Conservation (phyloP, 2,113 vertebrate species). For the Theristicus caerulescens region DNA sequence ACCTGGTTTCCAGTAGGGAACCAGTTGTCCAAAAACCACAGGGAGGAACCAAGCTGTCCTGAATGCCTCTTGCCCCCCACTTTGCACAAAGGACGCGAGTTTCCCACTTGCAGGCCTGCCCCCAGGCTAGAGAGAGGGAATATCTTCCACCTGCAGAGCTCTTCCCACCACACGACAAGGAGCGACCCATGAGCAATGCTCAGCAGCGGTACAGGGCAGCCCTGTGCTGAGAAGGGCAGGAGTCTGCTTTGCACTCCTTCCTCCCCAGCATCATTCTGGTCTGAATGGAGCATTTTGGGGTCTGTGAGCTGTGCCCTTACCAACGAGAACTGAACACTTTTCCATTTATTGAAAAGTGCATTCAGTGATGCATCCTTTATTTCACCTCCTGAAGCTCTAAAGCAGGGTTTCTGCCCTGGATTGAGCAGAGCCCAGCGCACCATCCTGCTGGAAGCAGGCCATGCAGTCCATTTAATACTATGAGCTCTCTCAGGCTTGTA, state of each 20-base stretch:
- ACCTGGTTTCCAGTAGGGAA: not conserved
- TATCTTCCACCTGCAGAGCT: not conserved
- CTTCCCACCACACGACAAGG: not conserved
- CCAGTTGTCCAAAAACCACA: not conserved
- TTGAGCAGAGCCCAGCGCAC: rapidly evolving
- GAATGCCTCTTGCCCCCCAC: not conserved
- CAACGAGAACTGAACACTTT: not conserved
- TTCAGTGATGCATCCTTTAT: not conserved
- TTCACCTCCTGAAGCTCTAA: not conserved
- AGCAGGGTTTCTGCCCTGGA: not conserved
- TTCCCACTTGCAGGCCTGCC: not conserved
- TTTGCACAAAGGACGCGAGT: not conserved
- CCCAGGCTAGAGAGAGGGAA: not conserved
- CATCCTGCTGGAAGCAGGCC: not conserved
- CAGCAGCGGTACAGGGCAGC: not conserved
- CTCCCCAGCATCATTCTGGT: not conserved
- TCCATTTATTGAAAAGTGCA: not conserved
- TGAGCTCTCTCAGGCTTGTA: not conserved
- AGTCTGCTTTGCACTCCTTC: not conserved
- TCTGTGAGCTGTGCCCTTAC: not conserved
- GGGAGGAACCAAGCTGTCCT: not conserved
- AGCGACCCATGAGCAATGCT: rapidly evolving
- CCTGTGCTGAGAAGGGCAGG: not conserved
- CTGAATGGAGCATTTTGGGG: not conserved
- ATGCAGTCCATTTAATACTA: not conserved